Evolutionary conservation across 2,113 vertebrate genomes (phyloP).

Genomic region (Actinemys pallida): DNA sequence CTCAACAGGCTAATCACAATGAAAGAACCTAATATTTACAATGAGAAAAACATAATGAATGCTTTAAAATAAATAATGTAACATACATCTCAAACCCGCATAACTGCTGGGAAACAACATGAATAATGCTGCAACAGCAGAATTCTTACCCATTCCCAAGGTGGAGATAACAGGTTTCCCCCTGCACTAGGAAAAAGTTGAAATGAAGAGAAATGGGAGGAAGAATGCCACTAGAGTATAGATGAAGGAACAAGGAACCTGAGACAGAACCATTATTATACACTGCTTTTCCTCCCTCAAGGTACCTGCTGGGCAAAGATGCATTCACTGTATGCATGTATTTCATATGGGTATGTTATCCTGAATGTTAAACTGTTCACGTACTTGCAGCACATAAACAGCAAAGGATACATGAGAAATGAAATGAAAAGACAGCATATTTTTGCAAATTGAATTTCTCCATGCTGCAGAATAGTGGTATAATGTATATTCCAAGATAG

Average conservation of each 20-base stretch:
- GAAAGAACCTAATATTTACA: background rate
- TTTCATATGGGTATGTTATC: background rate
- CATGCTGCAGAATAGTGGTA: background rate
- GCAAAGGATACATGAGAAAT: background rate
- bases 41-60: background rate
- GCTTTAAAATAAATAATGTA: background rate
- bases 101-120: background rate
- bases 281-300: background rate
- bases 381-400: background rate
- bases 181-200: rapidly evolving
- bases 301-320: background rate
- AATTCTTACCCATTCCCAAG: background rate
- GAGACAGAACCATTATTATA: background rate
- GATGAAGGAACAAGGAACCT: background rate
- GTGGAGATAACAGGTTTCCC: background rate
- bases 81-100: background rate
- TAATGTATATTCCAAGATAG: background rate
- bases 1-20: background rate
- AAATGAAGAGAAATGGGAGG: background rate
- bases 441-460: background rate
- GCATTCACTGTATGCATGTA: background rate
- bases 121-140: background rate
- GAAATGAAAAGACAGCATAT: background rate
- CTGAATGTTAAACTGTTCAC: background rate
- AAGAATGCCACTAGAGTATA: background rate